Conservation (phyloP, 1,140 invertebrate genomes). For the Phenacoccus solenopsis region DNA sequence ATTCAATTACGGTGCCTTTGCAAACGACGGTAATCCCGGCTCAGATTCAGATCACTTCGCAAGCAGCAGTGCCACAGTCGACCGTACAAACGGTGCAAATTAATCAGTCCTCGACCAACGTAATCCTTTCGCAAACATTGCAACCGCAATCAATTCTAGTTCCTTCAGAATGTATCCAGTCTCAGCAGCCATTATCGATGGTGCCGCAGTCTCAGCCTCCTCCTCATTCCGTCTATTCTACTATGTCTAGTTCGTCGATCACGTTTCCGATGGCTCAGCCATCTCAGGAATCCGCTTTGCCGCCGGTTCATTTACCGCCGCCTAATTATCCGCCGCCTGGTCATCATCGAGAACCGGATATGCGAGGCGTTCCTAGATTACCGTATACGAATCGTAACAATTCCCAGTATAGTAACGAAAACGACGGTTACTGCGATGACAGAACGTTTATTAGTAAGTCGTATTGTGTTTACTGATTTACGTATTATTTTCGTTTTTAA, state of each 20-base stretch:
- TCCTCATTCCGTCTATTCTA: slow-evolving; percentile 30
- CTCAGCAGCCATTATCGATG: slow-evolving; percentile 29
- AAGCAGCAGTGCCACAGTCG: slow-evolving; percentile 39
- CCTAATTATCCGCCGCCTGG: slow-evolving; percentile 26
- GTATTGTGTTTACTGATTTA: slow-evolving; percentile 8
- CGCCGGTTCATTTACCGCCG: slow-evolving; percentile 33
- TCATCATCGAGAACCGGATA: background rate
- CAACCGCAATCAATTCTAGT: slow-evolving; percentile 30
- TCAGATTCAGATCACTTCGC: slow-evolving; percentile 36
- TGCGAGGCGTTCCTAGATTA: background rate
- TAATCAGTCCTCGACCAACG: slow-evolving; percentile 32
- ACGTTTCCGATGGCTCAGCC: background rate
- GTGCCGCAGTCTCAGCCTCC: slow-evolving; percentile 30
- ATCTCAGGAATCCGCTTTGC: slow-evolving; percentile 29
- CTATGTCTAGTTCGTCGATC: background rate
- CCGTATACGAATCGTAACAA: background rate
- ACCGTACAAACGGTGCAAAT: slow-evolving; percentile 33
- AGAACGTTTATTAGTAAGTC: slow-evolving; percentile 11
- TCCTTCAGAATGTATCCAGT: slow-evolving; percentile 30
- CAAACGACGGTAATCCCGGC: slow-evolving; percentile 33
- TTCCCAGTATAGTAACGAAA: background rate
- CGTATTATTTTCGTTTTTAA: background rate
- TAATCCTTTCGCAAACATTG: slow-evolving; percentile 32
- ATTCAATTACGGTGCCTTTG: slow-evolving; percentile 22
- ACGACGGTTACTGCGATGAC: background rate